phyloP scores from a whole-genome alignment of 2,797 vertebrate species.

The Peromyscus aztecus region DNA sequence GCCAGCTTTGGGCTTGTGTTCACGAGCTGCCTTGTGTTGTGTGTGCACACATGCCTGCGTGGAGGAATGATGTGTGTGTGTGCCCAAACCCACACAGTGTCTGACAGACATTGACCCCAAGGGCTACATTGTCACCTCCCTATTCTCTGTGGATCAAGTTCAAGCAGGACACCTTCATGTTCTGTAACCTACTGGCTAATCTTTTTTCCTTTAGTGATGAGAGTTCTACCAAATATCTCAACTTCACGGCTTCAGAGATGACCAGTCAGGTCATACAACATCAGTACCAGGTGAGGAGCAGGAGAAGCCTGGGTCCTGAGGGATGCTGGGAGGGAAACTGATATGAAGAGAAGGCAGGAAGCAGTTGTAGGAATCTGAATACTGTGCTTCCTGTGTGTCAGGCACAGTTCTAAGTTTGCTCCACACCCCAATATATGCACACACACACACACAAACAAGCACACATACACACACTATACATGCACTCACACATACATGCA shows the following conservation, averaged over 20 bases:
- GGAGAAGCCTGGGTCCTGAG: background rate
- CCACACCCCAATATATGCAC: background rate
- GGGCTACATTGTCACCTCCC: background rate
- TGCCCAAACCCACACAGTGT: background rate
- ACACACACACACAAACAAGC: rapidly evolving
- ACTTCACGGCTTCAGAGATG: constrained; percentile 88
- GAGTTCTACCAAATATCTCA: constrained; percentile 89
- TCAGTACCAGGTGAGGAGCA: constrained; percentile 87
- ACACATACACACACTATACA: background rate
- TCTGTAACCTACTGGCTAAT: background rate
- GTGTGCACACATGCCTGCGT: background rate
- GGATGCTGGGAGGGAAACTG: background rate
- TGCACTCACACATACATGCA: background rate
- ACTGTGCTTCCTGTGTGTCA: background rate
- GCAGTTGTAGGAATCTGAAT: background rate
- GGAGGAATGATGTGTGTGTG: background rate
- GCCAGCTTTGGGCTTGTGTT: background rate
- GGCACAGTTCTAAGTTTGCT: background rate
- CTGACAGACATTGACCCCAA: too few relatives aligned
- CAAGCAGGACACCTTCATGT: background rate
- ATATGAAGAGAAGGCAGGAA: background rate
- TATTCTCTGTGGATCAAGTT: background rate
- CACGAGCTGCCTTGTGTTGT: background rate
- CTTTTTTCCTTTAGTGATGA: constrained; percentile 84
- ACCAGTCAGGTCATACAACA: constrained; percentile 86